Percentiles rank a stretch among this genome's conserved stretches.
These are phyloP conservation scores for Bursaphelenchus mucronatus DNA, from an alignment of 1,140 invertebrate genomes.

Conservation along the genomic window DNA sequence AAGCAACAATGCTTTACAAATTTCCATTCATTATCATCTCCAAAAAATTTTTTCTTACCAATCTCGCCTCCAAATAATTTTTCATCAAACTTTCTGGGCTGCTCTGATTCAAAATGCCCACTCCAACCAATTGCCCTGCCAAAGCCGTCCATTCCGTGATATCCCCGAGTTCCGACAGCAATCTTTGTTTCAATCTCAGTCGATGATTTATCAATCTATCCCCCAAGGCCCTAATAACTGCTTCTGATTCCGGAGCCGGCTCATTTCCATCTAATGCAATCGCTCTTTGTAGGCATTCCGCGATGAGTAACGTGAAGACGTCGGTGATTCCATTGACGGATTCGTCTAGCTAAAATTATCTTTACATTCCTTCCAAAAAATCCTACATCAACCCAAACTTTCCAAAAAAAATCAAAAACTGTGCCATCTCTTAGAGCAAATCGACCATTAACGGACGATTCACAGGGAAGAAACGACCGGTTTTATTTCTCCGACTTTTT, in stretches of 20 bases:
- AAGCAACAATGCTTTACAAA: too few species aligned
- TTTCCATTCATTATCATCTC: too few species aligned
- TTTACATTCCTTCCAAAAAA: not conserved
- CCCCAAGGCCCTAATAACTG: conserved; percentile 2
- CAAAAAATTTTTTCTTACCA: conserved; percentile 25
- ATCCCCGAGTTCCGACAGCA: conserved; percentile 25
- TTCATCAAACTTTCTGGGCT: conserved; percentile 33
- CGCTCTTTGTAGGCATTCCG: conserved; percentile 36
- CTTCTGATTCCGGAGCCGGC: not conserved
- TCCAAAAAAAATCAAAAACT: not conserved
- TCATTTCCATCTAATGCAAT: conserved; percentile 18
- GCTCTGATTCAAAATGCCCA: conserved; percentile 36
- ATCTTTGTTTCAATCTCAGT: conserved; percentile 18
- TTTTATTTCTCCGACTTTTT: conserved; percentile 18
- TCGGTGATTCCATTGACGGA: conserved; percentile 24
- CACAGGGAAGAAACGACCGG: conserved; percentile 17
- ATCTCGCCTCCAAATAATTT: conserved; percentile 34
- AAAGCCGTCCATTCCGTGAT: conserved; percentile 33
- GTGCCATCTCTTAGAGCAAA: too few species aligned
- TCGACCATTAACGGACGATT: not conserved
- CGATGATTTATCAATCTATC: conserved; percentile 9
- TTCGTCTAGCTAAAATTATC: conserved; percentile 26
- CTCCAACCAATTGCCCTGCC: conserved; percentile 25
- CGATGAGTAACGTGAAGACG: conserved; percentile 38
- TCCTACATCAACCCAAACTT: not conserved